Conservation (phyloP, 1,140 invertebrate species). For the Monochamus saltuarius region DNA sequence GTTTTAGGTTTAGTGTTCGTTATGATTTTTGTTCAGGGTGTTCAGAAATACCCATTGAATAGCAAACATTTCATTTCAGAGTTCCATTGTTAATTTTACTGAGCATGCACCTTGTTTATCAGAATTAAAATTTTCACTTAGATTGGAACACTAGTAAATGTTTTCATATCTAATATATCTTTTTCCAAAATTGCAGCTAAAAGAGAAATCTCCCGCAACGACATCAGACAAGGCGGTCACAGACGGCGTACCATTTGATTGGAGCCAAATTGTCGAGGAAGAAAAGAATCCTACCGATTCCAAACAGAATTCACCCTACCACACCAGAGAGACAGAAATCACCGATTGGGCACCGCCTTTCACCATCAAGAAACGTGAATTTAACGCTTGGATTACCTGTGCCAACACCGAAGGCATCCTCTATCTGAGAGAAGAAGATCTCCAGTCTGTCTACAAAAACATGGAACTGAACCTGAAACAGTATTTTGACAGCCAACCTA, state of each 20-base stretch:
- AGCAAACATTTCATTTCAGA: too few species aligned
- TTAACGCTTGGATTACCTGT: constrained; percentile 29
- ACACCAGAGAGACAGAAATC: constrained; percentile 18
- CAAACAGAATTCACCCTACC: constrained; percentile 14
- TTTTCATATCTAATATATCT: too few species aligned
- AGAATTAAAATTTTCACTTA: too few species aligned
- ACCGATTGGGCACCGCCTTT: constrained; percentile 31
- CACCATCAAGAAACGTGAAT: constrained; percentile 21
- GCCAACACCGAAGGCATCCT: constrained; percentile 32
- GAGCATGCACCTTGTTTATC: too few species aligned
- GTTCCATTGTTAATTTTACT: too few species aligned
- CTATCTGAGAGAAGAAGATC: constrained; percentile 23
- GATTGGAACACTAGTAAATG: too few species aligned
- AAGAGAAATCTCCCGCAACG: too few species aligned
- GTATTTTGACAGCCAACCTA: constrained; percentile 27
- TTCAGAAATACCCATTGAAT: too few species aligned
- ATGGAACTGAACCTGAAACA: constrained; percentile 31
- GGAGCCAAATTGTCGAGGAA: constrained; percentile 18
- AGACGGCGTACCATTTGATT: not conserved
- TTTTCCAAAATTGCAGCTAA: too few species aligned
- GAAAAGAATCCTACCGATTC: constrained; percentile 7
- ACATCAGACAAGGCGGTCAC: too few species aligned
- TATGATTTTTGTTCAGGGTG: too few species aligned
- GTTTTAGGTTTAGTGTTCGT: too few species aligned
- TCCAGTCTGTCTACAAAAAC: constrained; percentile 23